Evolutionary conservation across 2,797 vertebrate species (phyloP).

Genomic region (Tolypeutes matacus): DNA sequence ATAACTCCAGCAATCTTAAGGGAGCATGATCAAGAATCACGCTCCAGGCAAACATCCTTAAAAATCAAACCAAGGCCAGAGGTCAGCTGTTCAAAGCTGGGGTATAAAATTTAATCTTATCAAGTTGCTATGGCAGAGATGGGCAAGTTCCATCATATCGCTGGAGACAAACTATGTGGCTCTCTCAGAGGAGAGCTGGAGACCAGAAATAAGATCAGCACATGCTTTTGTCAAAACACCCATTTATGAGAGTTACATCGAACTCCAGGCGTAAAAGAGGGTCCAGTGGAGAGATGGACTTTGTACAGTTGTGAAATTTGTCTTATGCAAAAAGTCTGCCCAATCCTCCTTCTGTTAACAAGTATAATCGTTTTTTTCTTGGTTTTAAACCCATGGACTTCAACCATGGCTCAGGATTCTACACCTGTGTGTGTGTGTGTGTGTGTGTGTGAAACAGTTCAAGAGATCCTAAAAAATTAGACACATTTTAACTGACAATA

Average conservation of each 20-base stretch:
- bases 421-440: not conserved
- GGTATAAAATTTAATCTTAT: not conserved
- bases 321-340: not conserved
- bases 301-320: not conserved
- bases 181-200: not conserved
- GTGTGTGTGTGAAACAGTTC: not conserved
- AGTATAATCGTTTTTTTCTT: not conserved
- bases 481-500: not conserved
- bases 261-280: constrained; percentile 18
- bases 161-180: not conserved
- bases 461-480: not conserved
- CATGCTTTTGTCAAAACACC: constrained; percentile 5
- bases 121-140: not conserved
- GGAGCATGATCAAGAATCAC: not conserved
- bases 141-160: not conserved
- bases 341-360: not conserved
- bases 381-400: not conserved
- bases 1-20: not conserved
- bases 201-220: not conserved
- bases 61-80: not conserved
- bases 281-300: not conserved
- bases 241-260: not conserved
- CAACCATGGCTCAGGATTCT: not conserved
- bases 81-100: not conserved
- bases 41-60: not conserved